These are phyloP conservation scores for Invenusta paracnida DNA, from an alignment of 2,888 invertebrate species.

Conservation along the genomic window DNA sequence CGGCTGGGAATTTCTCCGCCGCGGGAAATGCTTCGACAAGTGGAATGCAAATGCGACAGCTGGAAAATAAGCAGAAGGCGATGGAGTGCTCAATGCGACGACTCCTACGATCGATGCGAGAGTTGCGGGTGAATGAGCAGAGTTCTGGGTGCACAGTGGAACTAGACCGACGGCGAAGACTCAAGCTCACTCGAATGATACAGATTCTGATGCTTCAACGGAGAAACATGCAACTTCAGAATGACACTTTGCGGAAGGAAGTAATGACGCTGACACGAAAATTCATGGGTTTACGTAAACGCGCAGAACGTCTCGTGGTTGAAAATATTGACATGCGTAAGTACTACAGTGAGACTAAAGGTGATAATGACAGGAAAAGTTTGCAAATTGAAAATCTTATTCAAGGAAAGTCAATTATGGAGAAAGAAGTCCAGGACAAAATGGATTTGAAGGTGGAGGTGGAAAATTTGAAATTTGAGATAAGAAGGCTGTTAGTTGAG, in stretches of 20 bases:
- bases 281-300: slow-evolving; percentile 29
- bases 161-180: slow-evolving; percentile 34
- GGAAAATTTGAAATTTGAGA: slow-evolving; percentile 37
- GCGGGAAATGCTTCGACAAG: too few species aligned
- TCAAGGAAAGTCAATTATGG: slow-evolving; percentile 25
- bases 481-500: slow-evolving; percentile 24
- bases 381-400: slow-evolving; percentile 36
- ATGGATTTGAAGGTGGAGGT: slow-evolving; percentile 33
- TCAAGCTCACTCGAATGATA: slow-evolving; percentile 37
- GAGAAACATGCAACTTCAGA: slow-evolving; percentile 37
- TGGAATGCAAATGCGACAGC: slow-evolving; percentile 1
- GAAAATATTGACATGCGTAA: slow-evolving; percentile 40
- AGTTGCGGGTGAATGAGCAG: slow-evolving; percentile 16
- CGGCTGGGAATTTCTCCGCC: too few species aligned
- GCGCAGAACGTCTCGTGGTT: slow-evolving; percentile 34
- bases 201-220: slow-evolving; percentile 38
- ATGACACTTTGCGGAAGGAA: slow-evolving; percentile 36
- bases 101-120: slow-evolving; percentile 34
- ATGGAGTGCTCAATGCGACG: slow-evolving; percentile 37
- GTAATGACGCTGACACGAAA: slow-evolving; percentile 33
- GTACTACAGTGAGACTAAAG: slow-evolving; percentile 30
- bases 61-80: slow-evolving; percentile 36
- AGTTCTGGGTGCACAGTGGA: slow-evolving; percentile 19
- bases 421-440: slow-evolving; percentile 33
- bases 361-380: slow-evolving; percentile 26